Base-by-base conservation (phyloP, 2,888 invertebrate genomes). In the Eupithecia vulgata region DNA sequence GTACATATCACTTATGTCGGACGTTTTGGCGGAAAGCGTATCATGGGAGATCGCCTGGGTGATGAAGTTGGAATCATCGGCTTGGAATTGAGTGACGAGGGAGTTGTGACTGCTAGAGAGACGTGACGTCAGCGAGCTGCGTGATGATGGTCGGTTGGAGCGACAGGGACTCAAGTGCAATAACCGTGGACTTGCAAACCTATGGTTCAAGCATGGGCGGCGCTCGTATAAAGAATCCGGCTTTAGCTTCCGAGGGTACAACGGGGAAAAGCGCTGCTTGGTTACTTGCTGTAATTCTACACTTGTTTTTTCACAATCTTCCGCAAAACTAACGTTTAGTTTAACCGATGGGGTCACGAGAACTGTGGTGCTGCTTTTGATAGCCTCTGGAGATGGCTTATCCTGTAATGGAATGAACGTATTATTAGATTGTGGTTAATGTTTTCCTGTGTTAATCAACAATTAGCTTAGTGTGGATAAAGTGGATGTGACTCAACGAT, bases 21-120 rank as follows among this genome's bases (percentile, higher is more conserved):
- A 96, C n/a, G 96, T 96, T 77, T 96, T 95, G 6, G 91, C 85
- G 13, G 95, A 94, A 52, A 98, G 93, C 3, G 97, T 97, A 85
- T 98, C 98, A 85, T 98, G 98, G 0, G 97, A 98, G 94, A 98
- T 97, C 45, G 98, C 98, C 85, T 97, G 97, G 0, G 97, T 98
- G 79, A 98, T 98, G 87, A 98, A 98, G 85, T 96, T 97, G 30
- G 97, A 97, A 87, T 98, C 98, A 84, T 97, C 97, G 1, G 95
- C 96, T 90, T 96, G 97, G 83, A 97, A 96, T 75, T 96, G 95
- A 30, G 96, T 95, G 78, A 97, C 96, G 74, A 98, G 94, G 0
- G 97, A 98, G 87, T 97, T 98, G 89, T 98, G 97, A 73, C 97
- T 97, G 86, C 97, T 97, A 65, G 97, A 97, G 25, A 97, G 94